A percentile compares a stretch with the other conserved stretches of the same genome.
These are phyloP conservation scores for Campodea augens DNA, from an alignment of 1,140 invertebrate species.

Conservation along the genomic window DNA sequence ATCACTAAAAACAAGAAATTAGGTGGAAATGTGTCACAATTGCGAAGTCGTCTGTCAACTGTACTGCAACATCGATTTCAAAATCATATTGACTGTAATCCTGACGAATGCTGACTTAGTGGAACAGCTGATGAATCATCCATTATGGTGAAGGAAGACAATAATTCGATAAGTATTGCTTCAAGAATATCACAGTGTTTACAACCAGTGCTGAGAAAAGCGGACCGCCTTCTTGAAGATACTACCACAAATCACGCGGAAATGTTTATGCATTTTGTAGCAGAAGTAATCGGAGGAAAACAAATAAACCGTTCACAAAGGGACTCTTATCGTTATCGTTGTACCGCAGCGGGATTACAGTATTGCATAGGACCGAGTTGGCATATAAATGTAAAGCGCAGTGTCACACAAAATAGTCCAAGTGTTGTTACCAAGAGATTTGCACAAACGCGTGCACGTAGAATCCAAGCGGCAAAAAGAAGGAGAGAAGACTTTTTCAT, in stretches of 20 bases:
- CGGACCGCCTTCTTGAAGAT: neutral
- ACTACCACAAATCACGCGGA: conserved; percentile 1
- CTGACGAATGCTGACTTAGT: neutral
- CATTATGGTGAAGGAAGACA: neutral
- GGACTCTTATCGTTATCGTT: neutral
- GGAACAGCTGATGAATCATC: neutral
- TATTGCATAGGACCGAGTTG: neutral
- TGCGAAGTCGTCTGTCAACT: neutral
- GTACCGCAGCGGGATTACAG: neutral
- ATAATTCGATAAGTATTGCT: too few species aligned
- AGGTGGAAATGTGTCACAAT: neutral
- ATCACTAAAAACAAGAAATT: neutral
- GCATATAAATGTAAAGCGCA: neutral
- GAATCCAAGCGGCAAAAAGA: too few species aligned
- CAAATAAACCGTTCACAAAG: neutral
- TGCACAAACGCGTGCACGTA: neutral
- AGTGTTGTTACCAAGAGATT: neutral
- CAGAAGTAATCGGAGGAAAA: conserved; percentile 2
- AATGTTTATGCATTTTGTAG: conserved; percentile 1
- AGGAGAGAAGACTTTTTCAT: too few species aligned
- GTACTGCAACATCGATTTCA: neutral
- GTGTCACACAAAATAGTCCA: too few species aligned
- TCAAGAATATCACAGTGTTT: neutral
- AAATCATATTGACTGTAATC: neutral
- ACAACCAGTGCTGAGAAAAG: neutral